A percentile compares a stretch with the other conserved stretches of the same genome.
These are phyloP conservation scores for Cepphus grylle DNA, from an alignment of 2,113 vertebrate species.

Conservation along the genomic window DNA sequence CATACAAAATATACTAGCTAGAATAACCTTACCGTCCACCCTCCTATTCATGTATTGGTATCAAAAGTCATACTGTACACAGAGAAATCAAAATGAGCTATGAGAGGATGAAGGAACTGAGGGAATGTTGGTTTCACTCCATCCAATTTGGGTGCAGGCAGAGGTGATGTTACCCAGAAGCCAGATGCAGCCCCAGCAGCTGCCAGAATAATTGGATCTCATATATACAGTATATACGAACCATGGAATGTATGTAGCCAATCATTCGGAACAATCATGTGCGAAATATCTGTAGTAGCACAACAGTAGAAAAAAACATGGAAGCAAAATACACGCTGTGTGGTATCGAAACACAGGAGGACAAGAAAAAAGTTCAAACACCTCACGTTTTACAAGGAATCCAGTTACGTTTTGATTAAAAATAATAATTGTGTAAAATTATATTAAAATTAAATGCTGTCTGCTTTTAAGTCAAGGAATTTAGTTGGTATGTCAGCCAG, in stretches of 20 bases:
- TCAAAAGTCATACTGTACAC: not conserved
- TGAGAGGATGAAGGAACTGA: not conserved
- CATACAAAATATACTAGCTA: not conserved
- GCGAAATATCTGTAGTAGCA: not conserved
- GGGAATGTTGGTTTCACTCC: not conserved
- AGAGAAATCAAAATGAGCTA: not conserved
- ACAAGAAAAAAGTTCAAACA: not conserved
- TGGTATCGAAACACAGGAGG: not conserved
- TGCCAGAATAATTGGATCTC: conserved; percentile 10
- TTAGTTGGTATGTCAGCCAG: not conserved
- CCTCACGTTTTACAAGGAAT: not conserved
- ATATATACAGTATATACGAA: not conserved
- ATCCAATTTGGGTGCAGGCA: not conserved
- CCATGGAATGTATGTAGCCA: not conserved
- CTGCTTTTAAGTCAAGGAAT: not conserved
- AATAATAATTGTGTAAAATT: not conserved
- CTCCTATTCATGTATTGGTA: not conserved
- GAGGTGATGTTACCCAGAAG: conserved; percentile 19
- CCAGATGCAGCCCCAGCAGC: not conserved
- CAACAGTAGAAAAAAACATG: not conserved
- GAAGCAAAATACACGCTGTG: not conserved
- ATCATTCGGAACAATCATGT: not conserved
- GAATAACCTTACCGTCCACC: not conserved
- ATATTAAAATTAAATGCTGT: not conserved
- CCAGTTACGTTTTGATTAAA: not conserved